These are phyloP conservation scores for Heliconius erato DNA, from an alignment of 2,888 invertebrate genomes.

Conservation along the genomic window DNA sequence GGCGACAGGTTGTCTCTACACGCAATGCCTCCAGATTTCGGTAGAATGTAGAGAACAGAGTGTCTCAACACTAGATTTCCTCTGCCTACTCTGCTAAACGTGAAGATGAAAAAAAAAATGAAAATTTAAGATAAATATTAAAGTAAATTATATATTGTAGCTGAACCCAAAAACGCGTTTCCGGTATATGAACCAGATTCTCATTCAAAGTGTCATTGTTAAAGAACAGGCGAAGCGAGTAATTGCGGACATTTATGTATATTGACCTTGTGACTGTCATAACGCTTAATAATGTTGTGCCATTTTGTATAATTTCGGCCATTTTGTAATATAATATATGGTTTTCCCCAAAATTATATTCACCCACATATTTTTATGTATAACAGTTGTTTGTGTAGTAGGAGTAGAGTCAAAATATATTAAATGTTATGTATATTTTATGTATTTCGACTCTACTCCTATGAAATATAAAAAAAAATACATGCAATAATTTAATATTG, in stretches of 20 bases:
- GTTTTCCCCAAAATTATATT: conserved; percentile 5
- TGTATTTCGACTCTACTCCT: too few relatives aligned
- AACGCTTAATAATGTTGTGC: conserved; percentile 23
- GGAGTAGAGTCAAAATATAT: background rate
- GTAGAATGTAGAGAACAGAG: too few relatives aligned
- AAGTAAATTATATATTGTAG: background rate
- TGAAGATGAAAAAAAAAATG: background rate
- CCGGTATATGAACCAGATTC: conserved; percentile 61
- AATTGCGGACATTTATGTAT: conserved; percentile 60
- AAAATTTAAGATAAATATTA: background rate
- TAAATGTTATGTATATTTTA: background rate
- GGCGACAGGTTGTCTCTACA: background rate
- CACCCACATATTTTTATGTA: background rate
- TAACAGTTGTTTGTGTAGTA: too few relatives aligned
- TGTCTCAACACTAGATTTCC: too few relatives aligned
- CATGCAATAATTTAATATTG: too few relatives aligned
- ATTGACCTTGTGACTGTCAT: conserved; percentile 47
- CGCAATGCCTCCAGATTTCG: background rate
- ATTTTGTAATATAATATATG: background rate
- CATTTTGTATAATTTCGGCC: conserved; percentile 14
- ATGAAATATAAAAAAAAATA: background rate
- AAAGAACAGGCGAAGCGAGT: conserved; percentile 61
- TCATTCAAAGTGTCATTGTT: conserved; percentile 48
- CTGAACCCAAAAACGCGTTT: conserved; percentile 51
- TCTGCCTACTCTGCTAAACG: too few relatives aligned